Conservation (phyloP, 2,113 vertebrate species). For the Cynoglossus semilaevis region DNA sequence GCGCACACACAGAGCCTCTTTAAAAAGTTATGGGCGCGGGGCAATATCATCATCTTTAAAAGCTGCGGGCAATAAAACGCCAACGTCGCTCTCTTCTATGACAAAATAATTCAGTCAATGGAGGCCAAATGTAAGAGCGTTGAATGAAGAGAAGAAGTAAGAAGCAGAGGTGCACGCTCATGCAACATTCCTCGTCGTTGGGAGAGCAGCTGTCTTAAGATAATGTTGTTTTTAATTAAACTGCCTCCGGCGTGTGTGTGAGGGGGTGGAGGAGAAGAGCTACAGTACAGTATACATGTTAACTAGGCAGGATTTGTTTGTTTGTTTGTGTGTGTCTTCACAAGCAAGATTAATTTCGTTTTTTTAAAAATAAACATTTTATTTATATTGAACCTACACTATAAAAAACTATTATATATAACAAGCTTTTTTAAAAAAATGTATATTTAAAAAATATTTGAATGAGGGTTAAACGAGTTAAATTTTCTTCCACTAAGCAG, state of each 20-base stretch:
- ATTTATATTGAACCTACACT: no score
- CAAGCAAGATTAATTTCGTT: no score
- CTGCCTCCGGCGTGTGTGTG: slow-evolving; percentile 43
- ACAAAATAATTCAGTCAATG: slow-evolving; percentile 52
- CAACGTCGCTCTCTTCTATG: slow-evolving; percentile 61
- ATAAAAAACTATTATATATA: no score
- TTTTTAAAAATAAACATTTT: no score
- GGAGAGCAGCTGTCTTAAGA: slow-evolving; percentile 58
- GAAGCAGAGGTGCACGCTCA: slow-evolving; percentile 12
- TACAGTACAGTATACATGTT: background rate
- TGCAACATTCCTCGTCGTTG: slow-evolving; percentile 35
- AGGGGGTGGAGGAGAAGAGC: slow-evolving; percentile 19
- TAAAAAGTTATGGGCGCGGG: slow-evolving; percentile 61
- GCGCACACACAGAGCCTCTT: slow-evolving; percentile 48
- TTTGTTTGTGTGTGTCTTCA: no score
- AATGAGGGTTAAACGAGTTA: no score
- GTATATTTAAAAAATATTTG: no score
- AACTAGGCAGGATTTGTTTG: slow-evolving; percentile 22
- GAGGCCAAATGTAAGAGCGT: slow-evolving; percentile 39
- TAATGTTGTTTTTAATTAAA: slow-evolving; percentile 82
- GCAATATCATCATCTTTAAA: slow-evolving; percentile 62
- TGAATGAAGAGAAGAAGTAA: slow-evolving; percentile 3
- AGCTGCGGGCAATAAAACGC: slow-evolving; percentile 63
- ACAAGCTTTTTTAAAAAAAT: no score
- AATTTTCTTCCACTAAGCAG: no score